Base-by-base conservation (phyloP, 2,113 vertebrate species). In the Otus sunia region DNA sequence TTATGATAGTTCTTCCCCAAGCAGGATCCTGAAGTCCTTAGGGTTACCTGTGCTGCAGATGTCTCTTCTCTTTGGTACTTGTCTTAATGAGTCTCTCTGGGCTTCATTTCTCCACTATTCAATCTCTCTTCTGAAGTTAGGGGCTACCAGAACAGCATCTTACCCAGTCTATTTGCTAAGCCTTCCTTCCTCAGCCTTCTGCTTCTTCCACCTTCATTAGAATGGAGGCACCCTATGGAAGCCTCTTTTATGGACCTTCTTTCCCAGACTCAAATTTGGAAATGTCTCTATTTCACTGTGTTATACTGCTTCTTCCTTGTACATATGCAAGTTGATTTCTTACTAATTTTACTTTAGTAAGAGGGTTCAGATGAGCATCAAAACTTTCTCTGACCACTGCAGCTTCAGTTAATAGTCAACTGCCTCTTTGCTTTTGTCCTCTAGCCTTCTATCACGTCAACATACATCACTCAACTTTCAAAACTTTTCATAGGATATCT, bases 51-150 rank as follows among this genome's bases (percentile, higher is more conserved):
- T 93, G 80, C 77, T 95, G 77, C 90, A 95, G 91, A 86, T 97
- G 90, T 83, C 69, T 95, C 91, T 80, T 84, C 60, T 84, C 63
- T 89, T 90, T 90, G 67, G 63, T 93, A 27, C 73, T 76, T 79
- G 49, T 73, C 67, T 72, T 98, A 97, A 96, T 30, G 83, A 98
- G 91, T 91, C 96, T 94, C 92, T 93, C 86, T 95, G 90, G 95
- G 93, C 74, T 92, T 93, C 52, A 55, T 88, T 79, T 93, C 34
- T 27, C 83, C 47, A 18, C 86, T 91, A 91, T 89, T 81, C 85
- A 87, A 3, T 77, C 45, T 76, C 71, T 91, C 13, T 78, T 83
- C 78, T 95, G 67, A 92, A 95, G 41, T 56, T 23, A 15, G 50
- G 67, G 27, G 73, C 36, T 96, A 52, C 71, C 59, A 88, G 85